Percentiles rank a stretch among this genome's conserved stretches.
Conservation (phyloP, 1,140 invertebrate genomes). For the Megathymus violae region DNA sequence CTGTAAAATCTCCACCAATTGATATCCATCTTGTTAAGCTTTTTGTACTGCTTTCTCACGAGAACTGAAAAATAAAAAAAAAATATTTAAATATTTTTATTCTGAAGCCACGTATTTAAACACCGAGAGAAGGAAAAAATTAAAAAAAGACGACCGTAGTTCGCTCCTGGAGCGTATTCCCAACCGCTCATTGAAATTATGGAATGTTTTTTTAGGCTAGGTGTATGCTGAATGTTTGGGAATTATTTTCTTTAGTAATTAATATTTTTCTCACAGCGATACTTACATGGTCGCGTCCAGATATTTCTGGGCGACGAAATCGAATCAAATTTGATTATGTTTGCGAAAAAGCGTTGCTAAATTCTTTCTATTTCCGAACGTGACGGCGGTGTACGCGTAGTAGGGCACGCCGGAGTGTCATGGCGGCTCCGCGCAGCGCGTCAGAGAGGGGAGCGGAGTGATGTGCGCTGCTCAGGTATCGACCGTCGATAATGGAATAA, state of each 20-base stretch:
- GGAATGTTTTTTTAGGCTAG: no score
- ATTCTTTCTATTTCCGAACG: slow-evolving; percentile 17
- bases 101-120: no score
- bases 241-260: neutral
- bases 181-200: no score
- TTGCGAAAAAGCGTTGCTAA: neutral
- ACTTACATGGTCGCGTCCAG: slow-evolving; percentile 4
- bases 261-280: neutral
- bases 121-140: neutral
- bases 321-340: neutral
- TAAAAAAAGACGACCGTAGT: neutral
- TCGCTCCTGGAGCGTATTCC: no score
- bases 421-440: slow-evolving; percentile 13
- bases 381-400: no score
- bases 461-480: neutral
- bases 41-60: neutral
- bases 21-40: slow-evolving; percentile 3
- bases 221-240: no score
- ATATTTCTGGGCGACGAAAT: neutral
- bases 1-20: slow-evolving; percentile 18
- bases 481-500: neutral
- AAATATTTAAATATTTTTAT: neutral
- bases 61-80: slow-evolving; percentile 13
- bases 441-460: neutral
- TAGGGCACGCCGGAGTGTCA: slow-evolving; percentile 1